Percentiles rank a stretch among this genome's conserved stretches.
These are phyloP conservation scores for Cottus gobio DNA, from an alignment of 2,113 vertebrate genomes.

Conservation along the genomic window DNA sequence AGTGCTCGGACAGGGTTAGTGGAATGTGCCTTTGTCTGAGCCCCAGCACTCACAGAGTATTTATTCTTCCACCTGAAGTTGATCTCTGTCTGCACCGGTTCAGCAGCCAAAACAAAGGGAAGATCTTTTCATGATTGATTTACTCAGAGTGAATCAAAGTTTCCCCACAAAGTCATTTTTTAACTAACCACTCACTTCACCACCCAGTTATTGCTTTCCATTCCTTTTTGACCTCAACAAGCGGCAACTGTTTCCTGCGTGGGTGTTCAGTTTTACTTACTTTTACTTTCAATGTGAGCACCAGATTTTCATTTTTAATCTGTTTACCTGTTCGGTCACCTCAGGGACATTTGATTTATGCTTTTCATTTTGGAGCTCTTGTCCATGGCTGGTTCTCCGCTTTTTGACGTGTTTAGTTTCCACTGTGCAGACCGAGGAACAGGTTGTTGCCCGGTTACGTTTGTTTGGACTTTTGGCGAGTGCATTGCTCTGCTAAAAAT, in stretches of 20 bases:
- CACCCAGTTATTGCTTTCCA: conserved; percentile 6
- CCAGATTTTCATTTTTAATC: neutral
- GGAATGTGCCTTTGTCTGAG: conserved; percentile 74
- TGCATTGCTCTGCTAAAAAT: conserved; percentile 1
- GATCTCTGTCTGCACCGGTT: conserved; percentile 24
- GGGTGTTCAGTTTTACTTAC: conserved; percentile 13
- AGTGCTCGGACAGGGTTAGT: conserved; percentile 65
- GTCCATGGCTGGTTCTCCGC: neutral
- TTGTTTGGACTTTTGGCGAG: conserved; percentile 29
- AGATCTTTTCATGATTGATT: neutral
- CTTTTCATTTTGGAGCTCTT: neutral
- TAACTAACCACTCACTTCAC: neutral
- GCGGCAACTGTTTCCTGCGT: conserved; percentile 25
- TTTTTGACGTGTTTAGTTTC: conserved; percentile 19
- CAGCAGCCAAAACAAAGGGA: neutral
- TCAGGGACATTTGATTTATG: neutral
- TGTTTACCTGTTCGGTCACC: neutral
- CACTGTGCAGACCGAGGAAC: neutral
- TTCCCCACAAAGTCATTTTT: neutral
- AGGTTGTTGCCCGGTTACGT: conserved; percentile 41
- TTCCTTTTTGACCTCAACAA: conserved; percentile 15
- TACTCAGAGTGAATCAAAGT: neutral
- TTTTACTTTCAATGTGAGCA: neutral
- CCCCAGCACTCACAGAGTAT: conserved; percentile 22
- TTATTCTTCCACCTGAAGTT: conserved; percentile 60